These are phyloP conservation scores for Plagiodera versicolora DNA, from an alignment of 2,888 invertebrate species.

Conservation along the genomic window DNA sequence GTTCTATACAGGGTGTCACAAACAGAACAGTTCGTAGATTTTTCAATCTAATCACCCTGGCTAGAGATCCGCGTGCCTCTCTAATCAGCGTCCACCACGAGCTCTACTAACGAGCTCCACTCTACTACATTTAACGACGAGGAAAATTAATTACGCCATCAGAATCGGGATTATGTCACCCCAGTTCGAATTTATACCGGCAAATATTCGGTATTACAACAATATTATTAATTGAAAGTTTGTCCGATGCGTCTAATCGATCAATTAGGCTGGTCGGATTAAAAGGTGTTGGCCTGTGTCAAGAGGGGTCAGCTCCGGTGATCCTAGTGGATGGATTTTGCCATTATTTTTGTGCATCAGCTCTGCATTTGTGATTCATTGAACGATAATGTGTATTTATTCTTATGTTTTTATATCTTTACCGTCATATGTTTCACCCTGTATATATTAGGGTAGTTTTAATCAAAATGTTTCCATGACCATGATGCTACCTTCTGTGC, in stretches of 20 bases:
- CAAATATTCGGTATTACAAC: conserved; percentile 34
- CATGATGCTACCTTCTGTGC: conserved; percentile 13
- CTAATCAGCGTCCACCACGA: conserved; percentile 36
- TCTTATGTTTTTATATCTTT: no score
- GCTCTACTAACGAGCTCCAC: conserved; percentile 35
- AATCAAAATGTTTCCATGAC: conserved; percentile 12
- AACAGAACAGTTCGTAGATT: no score
- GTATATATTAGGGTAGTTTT: background rate
- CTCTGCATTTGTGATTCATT: no score
- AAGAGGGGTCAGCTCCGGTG: no score
- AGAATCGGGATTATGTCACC: conserved; percentile 36
- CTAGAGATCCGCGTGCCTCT: conserved; percentile 25
- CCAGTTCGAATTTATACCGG: conserved; percentile 30
- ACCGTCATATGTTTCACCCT: no score
- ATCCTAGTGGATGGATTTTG: no score
- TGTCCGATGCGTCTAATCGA: conserved; percentile 28
- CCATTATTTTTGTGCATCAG: no score
- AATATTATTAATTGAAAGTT: conserved; percentile 34
- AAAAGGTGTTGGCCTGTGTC: background rate
- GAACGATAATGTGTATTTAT: no score
- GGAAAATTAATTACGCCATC: conserved; percentile 37
- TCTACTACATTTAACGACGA: conserved; percentile 36
- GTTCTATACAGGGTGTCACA: no score
- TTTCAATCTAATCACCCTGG: conserved; percentile 18
- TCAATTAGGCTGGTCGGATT: conserved; percentile 1